Evolutionary conservation across 1,140 invertebrate genomes (phyloP).

Genomic region (Microplitis demolitor): DNA sequence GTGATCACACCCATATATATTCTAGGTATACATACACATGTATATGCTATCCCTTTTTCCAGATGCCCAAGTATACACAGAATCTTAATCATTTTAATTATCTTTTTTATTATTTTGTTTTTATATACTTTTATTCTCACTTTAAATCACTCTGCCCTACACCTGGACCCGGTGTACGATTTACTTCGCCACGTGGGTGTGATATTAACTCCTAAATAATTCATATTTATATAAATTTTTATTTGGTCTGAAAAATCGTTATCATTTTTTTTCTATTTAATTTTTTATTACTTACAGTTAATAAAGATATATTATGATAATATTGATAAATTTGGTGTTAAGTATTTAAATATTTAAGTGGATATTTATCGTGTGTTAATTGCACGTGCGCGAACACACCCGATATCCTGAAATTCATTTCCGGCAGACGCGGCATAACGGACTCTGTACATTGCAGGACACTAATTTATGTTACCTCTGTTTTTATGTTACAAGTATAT

Average conservation of each 20-base stretch:
- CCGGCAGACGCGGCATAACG: constrained; percentile 29
- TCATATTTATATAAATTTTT: background rate
- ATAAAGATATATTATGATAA: no score
- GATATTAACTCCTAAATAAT: background rate
- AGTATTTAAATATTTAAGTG: no score
- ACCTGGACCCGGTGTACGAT: background rate
- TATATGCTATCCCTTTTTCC: background rate
- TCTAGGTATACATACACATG: background rate
- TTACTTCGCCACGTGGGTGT: constrained; percentile 18
- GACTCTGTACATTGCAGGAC: constrained; percentile 13
- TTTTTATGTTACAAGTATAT: no score
- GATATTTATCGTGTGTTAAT: constrained; percentile 36
- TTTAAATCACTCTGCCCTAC: background rate
- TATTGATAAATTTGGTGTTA: no score
- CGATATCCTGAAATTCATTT: constrained; percentile 32
- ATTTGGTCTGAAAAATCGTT: no score
- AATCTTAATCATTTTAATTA: constrained; percentile 11
- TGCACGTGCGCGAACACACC: constrained; percentile 23
- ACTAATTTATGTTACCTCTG: constrained; percentile 24
- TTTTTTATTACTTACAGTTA: no score
- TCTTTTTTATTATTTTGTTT: background rate
- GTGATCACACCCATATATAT: background rate
- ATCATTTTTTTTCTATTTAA: no score
- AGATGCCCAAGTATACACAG: background rate
- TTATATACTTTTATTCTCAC: background rate